Percentiles rank a stretch among this genome's conserved stretches.
Evolutionary conservation across 2,888 invertebrate genomes (phyloP).

Genomic region (Allophyes oxyacanthae): DNA sequence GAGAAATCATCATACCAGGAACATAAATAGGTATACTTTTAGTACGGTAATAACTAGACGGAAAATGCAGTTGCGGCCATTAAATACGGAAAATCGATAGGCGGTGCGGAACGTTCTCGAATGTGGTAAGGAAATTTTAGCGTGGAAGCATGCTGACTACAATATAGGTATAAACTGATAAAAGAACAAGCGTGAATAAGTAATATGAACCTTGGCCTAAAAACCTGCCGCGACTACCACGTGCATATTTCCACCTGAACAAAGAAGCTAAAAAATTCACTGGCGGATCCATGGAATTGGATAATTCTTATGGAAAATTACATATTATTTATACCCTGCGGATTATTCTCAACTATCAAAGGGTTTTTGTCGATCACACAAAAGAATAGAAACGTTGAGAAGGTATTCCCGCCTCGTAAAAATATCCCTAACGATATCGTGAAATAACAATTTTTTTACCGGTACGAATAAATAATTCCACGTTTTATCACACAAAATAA

Average conservation of each 20-base stretch:
- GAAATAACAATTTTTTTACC: slow-evolving; percentile 7
- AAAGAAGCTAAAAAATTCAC: slow-evolving; percentile 21
- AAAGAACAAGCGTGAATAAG: no score
- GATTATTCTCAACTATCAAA: not conserved
- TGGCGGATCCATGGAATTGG: not conserved
- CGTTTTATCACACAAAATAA: not conserved
- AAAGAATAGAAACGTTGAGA: slow-evolving; percentile 13
- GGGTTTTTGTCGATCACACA: not conserved
- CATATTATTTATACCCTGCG: not conserved
- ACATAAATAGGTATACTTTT: no score
- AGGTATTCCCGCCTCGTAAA: slow-evolving; percentile 6
- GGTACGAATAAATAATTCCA: not conserved
- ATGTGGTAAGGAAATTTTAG: slow-evolving; percentile 29
- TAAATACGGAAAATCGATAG: slow-evolving; percentile 71
- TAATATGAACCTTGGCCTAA: no score
- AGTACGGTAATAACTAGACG: not conserved
- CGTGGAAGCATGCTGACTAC: not conserved
- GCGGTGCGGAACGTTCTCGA: slow-evolving; percentile 73
- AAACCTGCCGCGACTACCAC: slow-evolving; percentile 32
- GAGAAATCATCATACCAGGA: no score
- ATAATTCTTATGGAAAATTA: no score
- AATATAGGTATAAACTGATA: no score
- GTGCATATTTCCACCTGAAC: slow-evolving; percentile 27
- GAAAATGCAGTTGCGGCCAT: slow-evolving; percentile 65
- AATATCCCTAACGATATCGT: not conserved